Percentiles rank a stretch among this genome's conserved stretches.
These are phyloP conservation scores for Chrysochloris asiatica DNA, from an alignment of 2,113 vertebrate genomes.

Conservation along the genomic window DNA sequence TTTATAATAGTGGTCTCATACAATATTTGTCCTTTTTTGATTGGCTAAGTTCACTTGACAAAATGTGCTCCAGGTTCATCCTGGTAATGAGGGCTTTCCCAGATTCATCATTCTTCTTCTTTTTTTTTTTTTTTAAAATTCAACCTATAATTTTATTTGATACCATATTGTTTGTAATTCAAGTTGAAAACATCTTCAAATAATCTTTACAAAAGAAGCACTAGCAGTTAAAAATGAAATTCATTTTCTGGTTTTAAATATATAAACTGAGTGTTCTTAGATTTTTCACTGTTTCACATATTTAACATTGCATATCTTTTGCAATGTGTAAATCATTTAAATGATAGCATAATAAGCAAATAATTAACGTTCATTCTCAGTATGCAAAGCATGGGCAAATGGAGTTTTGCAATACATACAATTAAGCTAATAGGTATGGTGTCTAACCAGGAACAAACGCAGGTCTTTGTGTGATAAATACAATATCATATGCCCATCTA, in stretches of 20 bases:
- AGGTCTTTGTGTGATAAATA: background rate
- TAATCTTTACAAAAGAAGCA: background rate
- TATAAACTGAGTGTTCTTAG: slow-evolving; percentile 7
- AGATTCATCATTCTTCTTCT: too few relatives aligned
- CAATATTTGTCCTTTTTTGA: too few relatives aligned
- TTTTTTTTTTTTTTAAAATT: too few relatives aligned
- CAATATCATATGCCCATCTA: background rate
- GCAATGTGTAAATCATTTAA: slow-evolving; percentile 19
- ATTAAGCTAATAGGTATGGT: background rate
- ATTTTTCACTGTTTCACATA: slow-evolving; percentile 5
- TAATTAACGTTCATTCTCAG: slow-evolving; percentile 4
- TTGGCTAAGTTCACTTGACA: too few relatives aligned
- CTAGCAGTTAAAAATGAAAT: slow-evolving; percentile 30
- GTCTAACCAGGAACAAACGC: background rate
- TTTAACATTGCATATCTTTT: background rate
- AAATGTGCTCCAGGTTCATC: too few relatives aligned
- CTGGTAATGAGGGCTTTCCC: too few relatives aligned
- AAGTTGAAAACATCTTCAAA: slow-evolving; percentile 26
- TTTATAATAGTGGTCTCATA: too few relatives aligned
- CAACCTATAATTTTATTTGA: slow-evolving; percentile 3
- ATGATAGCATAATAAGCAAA: background rate
- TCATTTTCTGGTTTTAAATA: background rate
- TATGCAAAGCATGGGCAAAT: background rate
- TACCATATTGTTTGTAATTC: background rate
- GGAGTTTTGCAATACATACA: slow-evolving; percentile 37